Evolutionary conservation across 2,797 vertebrate species (phyloP), one percentile per base, ranked within the genome.

Genomic region (Eurystomus glaucurus): DNA sequence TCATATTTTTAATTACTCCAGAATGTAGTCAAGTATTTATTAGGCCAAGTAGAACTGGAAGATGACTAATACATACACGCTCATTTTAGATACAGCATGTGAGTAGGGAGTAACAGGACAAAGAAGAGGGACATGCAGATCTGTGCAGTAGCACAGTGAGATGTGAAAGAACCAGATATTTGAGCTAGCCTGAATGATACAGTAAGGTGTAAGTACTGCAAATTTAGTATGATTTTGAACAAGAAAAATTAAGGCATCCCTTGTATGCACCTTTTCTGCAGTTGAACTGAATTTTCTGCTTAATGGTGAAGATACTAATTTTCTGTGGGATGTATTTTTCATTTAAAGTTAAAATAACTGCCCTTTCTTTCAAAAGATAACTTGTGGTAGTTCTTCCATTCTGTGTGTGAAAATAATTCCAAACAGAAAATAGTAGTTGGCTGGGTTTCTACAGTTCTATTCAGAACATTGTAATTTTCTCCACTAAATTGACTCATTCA

Each of bases 401-500:
- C 82, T 90, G 71, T 90, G 33, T 58, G 52, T 90, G 90, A 94
- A 93, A 93, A 85, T 87, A 61, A 78, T 80, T 41, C 72, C 50
- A 62, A 94, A 71, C 29, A 93, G 89, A 95, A 97, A 93, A 78
- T 74, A 95, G 91, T 70, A 72, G 57, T 88, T 96, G 94, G 95
- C 92, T 88, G 88, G 19, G 93, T 95, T 94, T 95, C 70, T 55
- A 68, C 57, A 61, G 54, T 87, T 94, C 78, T 91, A n/a, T 82
- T 96, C 54, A 89, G 84, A 96, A 72, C n/a, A 28, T 55, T 79
- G 16, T 92, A 79, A 93, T 96, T 97, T 96, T 96, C 75, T 96
- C 79, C 88, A 94, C 81, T 94, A 88, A 93, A 95, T 85, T 91
- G 85, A 96, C 87, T 96, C 88, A 94, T 90, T 96, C 54, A 79